Evolutionary conservation across 1,140 invertebrate species (phyloP).

Genomic region (Triops cancriformis): DNA sequence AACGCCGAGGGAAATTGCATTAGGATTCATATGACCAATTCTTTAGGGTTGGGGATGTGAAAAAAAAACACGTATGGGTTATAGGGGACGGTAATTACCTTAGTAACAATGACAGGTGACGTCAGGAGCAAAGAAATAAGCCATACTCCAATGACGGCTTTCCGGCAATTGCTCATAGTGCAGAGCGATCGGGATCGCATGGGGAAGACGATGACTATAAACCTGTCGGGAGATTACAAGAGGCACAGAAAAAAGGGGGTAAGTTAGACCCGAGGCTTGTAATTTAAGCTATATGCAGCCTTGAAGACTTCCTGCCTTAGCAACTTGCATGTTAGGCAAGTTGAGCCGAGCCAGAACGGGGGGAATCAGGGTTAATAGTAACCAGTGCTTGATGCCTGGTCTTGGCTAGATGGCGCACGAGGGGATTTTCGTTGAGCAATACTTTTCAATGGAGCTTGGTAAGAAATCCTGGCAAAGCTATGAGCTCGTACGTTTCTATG

Average conservation of each 20-base stretch:
- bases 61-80: neutral
- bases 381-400: neutral
- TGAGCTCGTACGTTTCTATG: neutral
- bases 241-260: neutral
- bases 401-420: neutral
- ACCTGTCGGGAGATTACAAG: constrained; percentile 36
- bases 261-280: neutral
- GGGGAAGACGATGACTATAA: constrained; percentile 45
- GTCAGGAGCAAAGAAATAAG: constrained; percentile 38
- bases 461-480: neutral
- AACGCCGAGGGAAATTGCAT: no score
- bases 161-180: constrained; percentile 42
- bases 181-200: constrained; percentile 43
- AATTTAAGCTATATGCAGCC: neutral
- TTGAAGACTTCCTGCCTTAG: neutral
- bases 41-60: neutral
- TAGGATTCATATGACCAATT: neutral
- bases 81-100: constrained; percentile 35
- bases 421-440: neutral
- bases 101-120: constrained; percentile 37
- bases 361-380: neutral
- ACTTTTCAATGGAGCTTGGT: neutral
- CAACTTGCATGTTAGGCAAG: neutral
- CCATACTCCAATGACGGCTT: constrained; percentile 41
- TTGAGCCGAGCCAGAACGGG: no score